phyloP scores from a whole-genome alignment of 2,888 invertebrate genomes.

The Diaperis boleti region DNA sequence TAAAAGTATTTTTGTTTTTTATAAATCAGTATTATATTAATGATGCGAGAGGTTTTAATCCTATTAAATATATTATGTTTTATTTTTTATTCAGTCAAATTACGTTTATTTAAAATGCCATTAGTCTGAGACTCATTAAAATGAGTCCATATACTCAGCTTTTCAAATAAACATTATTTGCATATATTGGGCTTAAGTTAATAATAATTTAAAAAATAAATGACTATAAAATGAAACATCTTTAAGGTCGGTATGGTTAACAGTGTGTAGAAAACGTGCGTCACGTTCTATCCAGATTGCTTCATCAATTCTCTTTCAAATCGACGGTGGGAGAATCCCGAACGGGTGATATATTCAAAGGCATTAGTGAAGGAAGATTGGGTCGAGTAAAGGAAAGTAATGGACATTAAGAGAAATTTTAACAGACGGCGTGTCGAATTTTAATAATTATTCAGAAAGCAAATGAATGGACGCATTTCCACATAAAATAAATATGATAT shows the following conservation, averaged over 20 bases:
- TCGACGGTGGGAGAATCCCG: conserved; percentile 26
- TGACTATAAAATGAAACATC: conserved; percentile 16
- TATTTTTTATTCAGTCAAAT: too few species aligned
- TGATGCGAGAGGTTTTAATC: too few species aligned
- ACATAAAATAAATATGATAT: conserved; percentile 18
- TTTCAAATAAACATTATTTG: not conserved
- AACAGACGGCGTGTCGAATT: conserved; percentile 22
- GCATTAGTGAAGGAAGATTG: conserved; percentile 34
- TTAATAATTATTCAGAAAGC: conserved; percentile 24
- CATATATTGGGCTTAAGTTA: not conserved
- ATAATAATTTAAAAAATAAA: conserved; percentile 18
- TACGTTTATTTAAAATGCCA: too few species aligned
- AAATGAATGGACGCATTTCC: conserved; percentile 20
- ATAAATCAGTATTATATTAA: too few species aligned
- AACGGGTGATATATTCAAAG: conserved; percentile 30
- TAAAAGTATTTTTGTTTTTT: too few species aligned
- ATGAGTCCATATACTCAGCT: too few species aligned
- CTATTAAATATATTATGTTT: too few species aligned
- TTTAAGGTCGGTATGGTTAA: conserved; percentile 9
- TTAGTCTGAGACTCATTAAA: too few species aligned
- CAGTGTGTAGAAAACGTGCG: conserved; percentile 21
- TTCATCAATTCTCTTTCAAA: conserved; percentile 29
- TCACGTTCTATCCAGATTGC: conserved; percentile 30
- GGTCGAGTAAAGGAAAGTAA: conserved; percentile 23
- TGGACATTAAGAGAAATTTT: conserved; percentile 25